Conservation (phyloP, 2,888 invertebrate species). For the Trypoxylon attenuatum region DNA sequence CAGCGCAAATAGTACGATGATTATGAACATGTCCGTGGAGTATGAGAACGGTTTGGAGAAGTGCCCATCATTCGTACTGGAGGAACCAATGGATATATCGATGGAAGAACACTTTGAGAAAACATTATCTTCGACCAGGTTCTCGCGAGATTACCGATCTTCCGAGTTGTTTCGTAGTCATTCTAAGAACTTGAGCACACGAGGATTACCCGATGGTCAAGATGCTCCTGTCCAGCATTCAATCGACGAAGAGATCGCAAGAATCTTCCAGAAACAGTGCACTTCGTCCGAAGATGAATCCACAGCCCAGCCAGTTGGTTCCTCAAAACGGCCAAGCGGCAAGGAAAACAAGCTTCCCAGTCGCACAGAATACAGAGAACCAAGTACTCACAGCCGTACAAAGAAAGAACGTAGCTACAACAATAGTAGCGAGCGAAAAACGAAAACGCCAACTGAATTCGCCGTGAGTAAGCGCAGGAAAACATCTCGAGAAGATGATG, state of each 20-base stretch:
- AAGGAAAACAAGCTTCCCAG: background rate
- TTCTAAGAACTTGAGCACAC: background rate
- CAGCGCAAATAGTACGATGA: conserved; percentile 2
- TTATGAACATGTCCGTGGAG: conserved; percentile 5
- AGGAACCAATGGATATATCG: conserved; percentile 26
- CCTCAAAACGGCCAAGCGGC: background rate
- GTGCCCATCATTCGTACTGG: background rate
- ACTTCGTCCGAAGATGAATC: conserved; percentile 30
- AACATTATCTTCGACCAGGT: background rate
- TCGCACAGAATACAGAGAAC: background rate
- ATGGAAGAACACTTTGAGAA: conserved; percentile 11
- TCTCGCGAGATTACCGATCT: background rate
- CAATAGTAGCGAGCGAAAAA: background rate
- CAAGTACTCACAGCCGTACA: background rate
- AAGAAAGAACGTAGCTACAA: background rate
- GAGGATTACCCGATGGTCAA: background rate
- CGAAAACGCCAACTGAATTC: background rate
- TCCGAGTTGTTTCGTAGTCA: background rate
- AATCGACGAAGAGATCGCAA: conserved; percentile 28
- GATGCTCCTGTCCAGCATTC: background rate
- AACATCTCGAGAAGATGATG: background rate
- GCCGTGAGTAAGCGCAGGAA: background rate
- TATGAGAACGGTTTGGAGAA: background rate
- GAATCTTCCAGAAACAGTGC: conserved; percentile 23
- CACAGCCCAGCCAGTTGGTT: background rate